A percentile compares a stretch with the other conserved stretches of the same genome.
Conservation (phyloP, 2,797 vertebrate species). For the Pelobates cultripes region DNA sequence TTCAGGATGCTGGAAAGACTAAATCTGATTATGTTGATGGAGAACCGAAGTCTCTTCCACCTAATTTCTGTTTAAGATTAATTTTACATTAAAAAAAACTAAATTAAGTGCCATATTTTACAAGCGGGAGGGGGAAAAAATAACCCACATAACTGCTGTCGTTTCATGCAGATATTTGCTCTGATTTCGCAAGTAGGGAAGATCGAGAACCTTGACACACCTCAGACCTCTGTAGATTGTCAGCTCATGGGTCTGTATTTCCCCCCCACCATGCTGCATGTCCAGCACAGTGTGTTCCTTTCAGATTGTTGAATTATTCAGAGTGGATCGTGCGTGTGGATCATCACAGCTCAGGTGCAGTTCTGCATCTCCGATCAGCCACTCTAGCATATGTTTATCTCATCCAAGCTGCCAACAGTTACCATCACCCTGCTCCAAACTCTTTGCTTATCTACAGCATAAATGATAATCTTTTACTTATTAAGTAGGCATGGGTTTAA, state of each 20-base stretch:
- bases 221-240: constrained; percentile 1
- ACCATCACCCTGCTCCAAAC: not conserved
- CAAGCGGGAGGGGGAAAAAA: no score
- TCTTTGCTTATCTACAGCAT: not conserved
- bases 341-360: constrained; percentile 37
- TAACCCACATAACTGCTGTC: not conserved
- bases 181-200: not conserved
- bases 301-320: constrained; percentile 47
- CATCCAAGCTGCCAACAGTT: constrained; percentile 6
- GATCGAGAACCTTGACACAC: not conserved
- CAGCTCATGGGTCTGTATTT: constrained; percentile 32
- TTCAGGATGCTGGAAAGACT: not conserved
- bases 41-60: not conserved
- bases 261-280: not conserved
- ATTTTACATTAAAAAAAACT: not conserved
- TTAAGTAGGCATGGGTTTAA: not conserved
- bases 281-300: constrained; percentile 20
- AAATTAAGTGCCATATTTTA: not conserved
- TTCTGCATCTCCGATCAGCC: constrained; percentile 35
- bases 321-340: not conserved
- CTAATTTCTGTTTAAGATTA: constrained; percentile 12
- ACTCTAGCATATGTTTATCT: constrained; percentile 23
- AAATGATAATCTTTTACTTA: not conserved
- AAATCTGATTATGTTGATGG: constrained; percentile 8
- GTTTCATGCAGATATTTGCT: not conserved